A percentile compares a stretch with the other conserved stretches of the same genome.
These are phyloP conservation scores for Cirrhinus mrigala DNA, from an alignment of 2,797 vertebrate species.

Conservation along the genomic window DNA sequence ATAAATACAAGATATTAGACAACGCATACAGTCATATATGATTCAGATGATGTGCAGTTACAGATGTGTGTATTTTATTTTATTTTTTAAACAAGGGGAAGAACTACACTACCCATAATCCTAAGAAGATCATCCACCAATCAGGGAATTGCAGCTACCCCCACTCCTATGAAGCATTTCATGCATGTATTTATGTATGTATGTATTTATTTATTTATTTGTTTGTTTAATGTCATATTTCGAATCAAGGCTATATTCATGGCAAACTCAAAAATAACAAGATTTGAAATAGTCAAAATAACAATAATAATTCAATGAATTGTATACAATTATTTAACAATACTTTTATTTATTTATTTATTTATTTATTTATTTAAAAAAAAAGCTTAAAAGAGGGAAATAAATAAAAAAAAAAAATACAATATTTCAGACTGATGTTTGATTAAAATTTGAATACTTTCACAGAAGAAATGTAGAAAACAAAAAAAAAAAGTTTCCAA, in stretches of 20 bases:
- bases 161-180: background rate
- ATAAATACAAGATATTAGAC: background rate
- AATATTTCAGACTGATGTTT: no score
- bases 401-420: no score
- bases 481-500: no score
- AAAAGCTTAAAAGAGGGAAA: no score
- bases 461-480: no score
- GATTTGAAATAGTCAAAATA: background rate
- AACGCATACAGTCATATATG: background rate
- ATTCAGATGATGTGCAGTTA: background rate
- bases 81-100: background rate
- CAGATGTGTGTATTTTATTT: no score
- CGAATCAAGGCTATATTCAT: background rate
- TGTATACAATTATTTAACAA: background rate
- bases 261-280: background rate
- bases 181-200: background rate
- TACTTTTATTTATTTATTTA: no score
- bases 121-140: background rate
- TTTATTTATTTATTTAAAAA: no score
- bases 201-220: no score
- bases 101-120: constrained; percentile 12
- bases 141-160: background rate
- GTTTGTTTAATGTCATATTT: background rate
- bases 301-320: background rate
- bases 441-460: no score